A percentile compares a stretch with the other conserved stretches of the same genome.
These are phyloP conservation scores for Ataeniobius toweri DNA, from an alignment of 2,797 vertebrate species.

Conservation along the genomic window DNA sequence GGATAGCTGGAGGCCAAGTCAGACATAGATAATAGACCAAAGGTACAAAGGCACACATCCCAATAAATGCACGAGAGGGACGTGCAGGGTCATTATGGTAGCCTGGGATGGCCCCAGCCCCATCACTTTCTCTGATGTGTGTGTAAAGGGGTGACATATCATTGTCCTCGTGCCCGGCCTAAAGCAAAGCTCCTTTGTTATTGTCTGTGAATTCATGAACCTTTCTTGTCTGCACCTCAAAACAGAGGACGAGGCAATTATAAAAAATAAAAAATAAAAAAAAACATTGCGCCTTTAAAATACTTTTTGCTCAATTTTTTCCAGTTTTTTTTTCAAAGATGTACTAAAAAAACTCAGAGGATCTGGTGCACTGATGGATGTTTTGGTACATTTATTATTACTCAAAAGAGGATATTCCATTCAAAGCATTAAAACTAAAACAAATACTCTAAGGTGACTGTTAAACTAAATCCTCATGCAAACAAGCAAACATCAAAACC, in stretches of 20 bases:
- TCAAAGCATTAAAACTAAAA: neutral
- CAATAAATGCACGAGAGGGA: constrained; percentile 72
- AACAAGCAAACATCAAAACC: constrained; percentile 54
- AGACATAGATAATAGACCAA: constrained; percentile 77
- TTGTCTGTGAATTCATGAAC: constrained; percentile 66
- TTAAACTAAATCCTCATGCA: constrained; percentile 35
- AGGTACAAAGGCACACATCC: constrained; percentile 81
- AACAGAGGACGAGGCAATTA: constrained; percentile 70
- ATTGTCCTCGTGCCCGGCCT: constrained; percentile 72
- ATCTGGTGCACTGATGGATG: constrained; percentile 9
- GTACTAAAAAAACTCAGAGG: neutral
- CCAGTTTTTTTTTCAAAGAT: constrained; percentile 25
- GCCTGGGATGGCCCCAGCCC: constrained; percentile 51
- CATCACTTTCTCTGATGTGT: constrained; percentile 74
- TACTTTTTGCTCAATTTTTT: constrained; percentile 13
- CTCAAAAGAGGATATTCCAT: constrained; percentile 6
- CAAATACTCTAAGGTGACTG: constrained; percentile 26
- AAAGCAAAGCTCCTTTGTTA: constrained; percentile 67
- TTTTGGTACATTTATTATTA: constrained; percentile 4
- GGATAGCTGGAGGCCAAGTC: constrained; percentile 77
- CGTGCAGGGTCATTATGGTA: constrained; percentile 72
- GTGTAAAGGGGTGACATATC: constrained; percentile 69
- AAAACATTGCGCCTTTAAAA: constrained; percentile 35
- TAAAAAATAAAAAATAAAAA: constrained; percentile 50
- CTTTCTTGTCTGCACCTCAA: constrained; percentile 68